Evolutionary conservation across 2,888 invertebrate species (phyloP).

Genomic region (Cheilosia urbana): DNA sequence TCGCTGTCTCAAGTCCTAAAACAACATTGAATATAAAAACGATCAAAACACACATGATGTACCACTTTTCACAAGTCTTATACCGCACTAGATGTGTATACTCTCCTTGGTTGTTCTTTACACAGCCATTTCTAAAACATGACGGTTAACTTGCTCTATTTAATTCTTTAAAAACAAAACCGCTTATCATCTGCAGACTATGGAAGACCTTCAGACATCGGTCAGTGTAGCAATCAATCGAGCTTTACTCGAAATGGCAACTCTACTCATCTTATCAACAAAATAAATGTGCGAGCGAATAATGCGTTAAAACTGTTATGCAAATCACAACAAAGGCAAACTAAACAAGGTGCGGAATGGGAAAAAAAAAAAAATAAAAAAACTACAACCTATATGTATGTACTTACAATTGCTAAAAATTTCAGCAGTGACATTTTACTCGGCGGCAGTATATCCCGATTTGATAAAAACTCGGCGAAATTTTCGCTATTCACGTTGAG

Average conservation of each 20-base stretch:
- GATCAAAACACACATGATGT: no score
- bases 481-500: constrained; percentile 80
- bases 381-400: no score
- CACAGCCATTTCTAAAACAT: no score
- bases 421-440: constrained; percentile 86
- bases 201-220: constrained; percentile 39
- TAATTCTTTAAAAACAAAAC: no score
- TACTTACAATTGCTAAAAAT: constrained; percentile 92
- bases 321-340: neutral
- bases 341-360: no score
- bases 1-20: neutral
- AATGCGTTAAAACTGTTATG: neutral
- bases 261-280: constrained; percentile 27
- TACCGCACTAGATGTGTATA: no score
- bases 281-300: neutral
- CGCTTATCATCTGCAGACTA: constrained; percentile 38
- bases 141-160: no score
- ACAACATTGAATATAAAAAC: neutral
- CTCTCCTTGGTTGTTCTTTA: no score
- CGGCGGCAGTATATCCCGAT: constrained; percentile 79
- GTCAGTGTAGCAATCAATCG: constrained; percentile 30
- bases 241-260: constrained; percentile 5
- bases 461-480: constrained; percentile 81
- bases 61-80: no score
- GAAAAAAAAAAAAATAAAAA: no score